Evolutionary conservation across 2,113 vertebrate species (phyloP), one percentile per base, ranked within the genome.

Genomic region (Heloderma charlesbogerti): DNA sequence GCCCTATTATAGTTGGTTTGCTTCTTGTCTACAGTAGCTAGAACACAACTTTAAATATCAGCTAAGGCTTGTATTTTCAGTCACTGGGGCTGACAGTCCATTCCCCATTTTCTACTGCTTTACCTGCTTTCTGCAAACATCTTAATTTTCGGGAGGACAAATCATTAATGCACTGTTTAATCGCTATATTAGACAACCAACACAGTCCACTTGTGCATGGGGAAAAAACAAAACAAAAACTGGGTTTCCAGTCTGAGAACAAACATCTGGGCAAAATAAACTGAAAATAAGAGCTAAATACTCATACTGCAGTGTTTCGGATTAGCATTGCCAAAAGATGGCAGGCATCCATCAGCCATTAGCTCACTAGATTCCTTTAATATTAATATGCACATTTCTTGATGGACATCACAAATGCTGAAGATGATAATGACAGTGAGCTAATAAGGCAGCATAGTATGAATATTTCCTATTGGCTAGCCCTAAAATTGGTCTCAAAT

Each of bases 261-360:
- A 78, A 92, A 94, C 94, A 96, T 95, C 95, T 96, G 96, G 90
- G 86, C 3, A 6, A 77, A 87, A 92, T 88, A 37, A 86, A 72
- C 51, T 31, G 86, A 79, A 89, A 92, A 89, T 89, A 81, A 37
- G 54, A 93, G 43, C 87, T 86, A 94, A 91, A 78, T 84, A 34
- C 84, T 82, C 89, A 63, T 45, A 90, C 95, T 95, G 88, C 34
- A 1, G 60, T 79, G 88, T 90, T 94, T 94, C 93, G 95, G 94
- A 96, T 97, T 96, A 96, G 93, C 95, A 94, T 95, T 93, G 92
- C 40, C 84, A 93, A 94, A 94, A 93, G 79, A 92, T 95, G 94
- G 94, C 95, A 95, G 48, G 66, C 94, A 79, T 95, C 95, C 93
- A 96, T 93, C 91, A 89, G 84, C 91, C 91, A 91, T 94, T 94